Evolutionary conservation across 2,113 vertebrate genomes (phyloP).

Genomic region (Semnornis frantzii): DNA sequence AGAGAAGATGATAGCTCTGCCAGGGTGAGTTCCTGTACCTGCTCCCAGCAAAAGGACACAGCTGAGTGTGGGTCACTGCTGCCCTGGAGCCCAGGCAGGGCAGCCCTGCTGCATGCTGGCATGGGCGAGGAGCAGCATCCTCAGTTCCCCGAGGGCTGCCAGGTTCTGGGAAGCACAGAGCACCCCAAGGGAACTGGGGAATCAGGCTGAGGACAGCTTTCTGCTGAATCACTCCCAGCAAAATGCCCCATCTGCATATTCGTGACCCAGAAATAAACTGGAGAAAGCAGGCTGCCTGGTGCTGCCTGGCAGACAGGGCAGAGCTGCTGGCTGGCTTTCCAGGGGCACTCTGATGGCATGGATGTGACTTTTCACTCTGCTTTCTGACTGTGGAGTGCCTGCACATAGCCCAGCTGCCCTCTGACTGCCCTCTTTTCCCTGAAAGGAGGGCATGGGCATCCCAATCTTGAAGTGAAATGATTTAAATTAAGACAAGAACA

Average conservation of each 20-base stretch:
- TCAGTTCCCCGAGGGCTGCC: background rate
- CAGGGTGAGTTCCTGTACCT: background rate
- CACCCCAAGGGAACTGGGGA: background rate
- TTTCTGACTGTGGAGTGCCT: background rate
- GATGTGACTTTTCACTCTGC: background rate
- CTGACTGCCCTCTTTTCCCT: background rate
- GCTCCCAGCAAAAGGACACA: background rate
- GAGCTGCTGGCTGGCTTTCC: background rate
- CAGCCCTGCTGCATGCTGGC: background rate
- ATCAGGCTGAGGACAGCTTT: slow-evolving; percentile 18
- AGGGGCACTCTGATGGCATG: background rate
- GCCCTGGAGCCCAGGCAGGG: background rate
- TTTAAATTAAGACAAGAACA: background rate
- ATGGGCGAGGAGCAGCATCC: background rate
- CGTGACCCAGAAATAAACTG: slow-evolving; percentile 3
- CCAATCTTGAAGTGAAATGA: background rate
- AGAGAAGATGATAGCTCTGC: background rate
- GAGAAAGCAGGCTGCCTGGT: background rate
- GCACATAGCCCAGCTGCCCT: background rate
- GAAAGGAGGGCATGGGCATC: background rate
- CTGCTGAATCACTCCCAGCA: background rate
- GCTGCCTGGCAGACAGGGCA: background rate
- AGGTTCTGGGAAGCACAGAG: slow-evolving; percentile 32
- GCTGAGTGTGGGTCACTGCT: background rate
- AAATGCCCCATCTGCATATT: slow-evolving; percentile 17